phyloP scores from a whole-genome alignment of 2,888 invertebrate genomes.

The Macrophya annulata region DNA sequence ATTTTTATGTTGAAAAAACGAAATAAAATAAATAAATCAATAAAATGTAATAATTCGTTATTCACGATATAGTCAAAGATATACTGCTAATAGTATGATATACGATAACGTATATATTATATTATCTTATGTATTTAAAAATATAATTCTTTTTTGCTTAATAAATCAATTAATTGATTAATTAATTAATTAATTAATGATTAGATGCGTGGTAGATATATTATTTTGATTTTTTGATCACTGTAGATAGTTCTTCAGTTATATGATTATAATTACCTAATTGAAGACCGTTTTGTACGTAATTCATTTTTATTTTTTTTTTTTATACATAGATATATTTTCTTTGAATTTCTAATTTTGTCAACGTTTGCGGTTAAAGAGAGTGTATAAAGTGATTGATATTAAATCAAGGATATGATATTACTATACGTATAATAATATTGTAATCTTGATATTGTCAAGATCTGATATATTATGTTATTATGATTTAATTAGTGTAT shows the following conservation, averaged over 20 bases:
- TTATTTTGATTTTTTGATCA: neutral
- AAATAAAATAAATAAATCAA: neutral
- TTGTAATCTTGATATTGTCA: conserved; percentile 21
- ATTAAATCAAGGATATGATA: conserved; percentile 8
- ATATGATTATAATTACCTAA: neutral
- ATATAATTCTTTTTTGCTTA: neutral
- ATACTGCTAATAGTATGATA: neutral
- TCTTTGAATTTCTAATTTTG: neutral
- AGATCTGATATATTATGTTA: conserved; percentile 1
- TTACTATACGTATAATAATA: neutral
- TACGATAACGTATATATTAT: neutral
- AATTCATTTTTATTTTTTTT: neutral
- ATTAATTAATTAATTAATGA: neutral
- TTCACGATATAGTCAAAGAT: neutral
- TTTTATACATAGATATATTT: neutral
- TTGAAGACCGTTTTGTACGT: neutral
- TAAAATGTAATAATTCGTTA: neutral
- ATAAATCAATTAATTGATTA: neutral
- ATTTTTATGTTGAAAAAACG: neutral
- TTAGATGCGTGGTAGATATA: neutral
- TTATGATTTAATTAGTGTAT: neutral
- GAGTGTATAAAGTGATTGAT: neutral
- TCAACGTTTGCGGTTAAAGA: neutral
- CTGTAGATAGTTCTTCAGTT: neutral
- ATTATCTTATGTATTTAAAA: neutral